Percentiles rank a stretch among this genome's conserved stretches.
phyloP scores from a whole-genome alignment of 2,888 invertebrate genomes.

The Hydropsyche betteni region DNA sequence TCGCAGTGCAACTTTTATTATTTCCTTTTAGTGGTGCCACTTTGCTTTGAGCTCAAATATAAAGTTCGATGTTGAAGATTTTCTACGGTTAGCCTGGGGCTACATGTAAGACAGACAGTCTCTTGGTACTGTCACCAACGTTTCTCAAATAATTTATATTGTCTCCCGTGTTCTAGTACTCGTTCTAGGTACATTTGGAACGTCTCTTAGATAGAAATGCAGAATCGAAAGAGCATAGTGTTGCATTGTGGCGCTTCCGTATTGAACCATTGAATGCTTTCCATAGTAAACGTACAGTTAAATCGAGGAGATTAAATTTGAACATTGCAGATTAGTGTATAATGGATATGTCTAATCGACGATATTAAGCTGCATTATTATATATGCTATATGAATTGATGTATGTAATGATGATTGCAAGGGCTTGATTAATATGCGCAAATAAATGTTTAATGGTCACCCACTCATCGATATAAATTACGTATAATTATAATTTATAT shows the following conservation, averaged over 20 bases:
- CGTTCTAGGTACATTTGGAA: neutral
- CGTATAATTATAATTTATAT: too few relatives aligned
- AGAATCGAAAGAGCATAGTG: too few relatives aligned
- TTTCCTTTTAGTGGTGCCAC: slow-evolving; percentile 1
- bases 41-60: slow-evolving; percentile 11
- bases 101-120: slow-evolving; percentile 7
- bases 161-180: slow-evolving; percentile 2
- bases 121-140: slow-evolving; percentile 14
- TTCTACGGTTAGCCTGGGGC: neutral
- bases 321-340: neutral
- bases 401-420: too few relatives aligned
- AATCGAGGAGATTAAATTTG: neutral
- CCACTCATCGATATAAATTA: too few relatives aligned
- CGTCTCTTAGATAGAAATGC: neutral
- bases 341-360: neutral
- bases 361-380: too few relatives aligned
- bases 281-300: too few relatives aligned
- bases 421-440: too few relatives aligned
- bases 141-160: slow-evolving; percentile 29
- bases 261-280: too few relatives aligned
- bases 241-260: too few relatives aligned
- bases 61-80: slow-evolving; percentile 6
- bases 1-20: slow-evolving; percentile 5
- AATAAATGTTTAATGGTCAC: too few relatives aligned
- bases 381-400: too few relatives aligned